Conservation (phyloP, 2,888 invertebrate species). For the Physocephala rufipes region DNA sequence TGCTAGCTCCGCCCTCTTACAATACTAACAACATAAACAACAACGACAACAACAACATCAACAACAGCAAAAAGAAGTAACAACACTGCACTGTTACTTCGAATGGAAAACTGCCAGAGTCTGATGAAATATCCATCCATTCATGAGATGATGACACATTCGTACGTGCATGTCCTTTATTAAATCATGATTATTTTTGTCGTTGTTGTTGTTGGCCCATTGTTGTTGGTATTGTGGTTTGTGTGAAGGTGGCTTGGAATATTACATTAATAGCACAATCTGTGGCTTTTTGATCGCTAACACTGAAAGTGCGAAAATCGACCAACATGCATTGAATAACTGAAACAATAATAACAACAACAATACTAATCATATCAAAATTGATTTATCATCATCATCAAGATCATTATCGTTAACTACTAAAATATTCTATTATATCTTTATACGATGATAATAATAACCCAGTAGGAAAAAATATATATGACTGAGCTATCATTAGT, state of each 20-base stretch:
- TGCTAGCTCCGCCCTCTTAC: background rate
- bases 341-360: slow-evolving; percentile 21
- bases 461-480: background rate
- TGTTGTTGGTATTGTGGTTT: slow-evolving; percentile 5
- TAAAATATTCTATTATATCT: background rate
- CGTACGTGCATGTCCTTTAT: no score
- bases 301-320: slow-evolving; percentile 14
- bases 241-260: slow-evolving; percentile 3
- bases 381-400: slow-evolving; percentile 4
- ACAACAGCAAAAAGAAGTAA: no score
- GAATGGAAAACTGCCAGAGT: background rate
- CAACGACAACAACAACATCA: no score
- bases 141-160: background rate
- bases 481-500: background rate
- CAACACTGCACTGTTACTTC: background rate
- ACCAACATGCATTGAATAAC: background rate
- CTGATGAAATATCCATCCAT: background rate
- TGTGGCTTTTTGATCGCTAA: slow-evolving; percentile 19
- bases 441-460: background rate
- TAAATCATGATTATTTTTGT: slow-evolving; percentile 1
- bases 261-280: slow-evolving; percentile 23
- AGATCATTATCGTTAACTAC: background rate
- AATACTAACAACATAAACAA: background rate
- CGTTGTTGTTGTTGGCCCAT: background rate
- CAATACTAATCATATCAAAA: background rate